Percentiles rank a stretch among this genome's conserved stretches.
These are phyloP conservation scores for Tenthredo scrophulariae DNA, from an alignment of 2,888 invertebrate species.

Conservation along the genomic window DNA sequence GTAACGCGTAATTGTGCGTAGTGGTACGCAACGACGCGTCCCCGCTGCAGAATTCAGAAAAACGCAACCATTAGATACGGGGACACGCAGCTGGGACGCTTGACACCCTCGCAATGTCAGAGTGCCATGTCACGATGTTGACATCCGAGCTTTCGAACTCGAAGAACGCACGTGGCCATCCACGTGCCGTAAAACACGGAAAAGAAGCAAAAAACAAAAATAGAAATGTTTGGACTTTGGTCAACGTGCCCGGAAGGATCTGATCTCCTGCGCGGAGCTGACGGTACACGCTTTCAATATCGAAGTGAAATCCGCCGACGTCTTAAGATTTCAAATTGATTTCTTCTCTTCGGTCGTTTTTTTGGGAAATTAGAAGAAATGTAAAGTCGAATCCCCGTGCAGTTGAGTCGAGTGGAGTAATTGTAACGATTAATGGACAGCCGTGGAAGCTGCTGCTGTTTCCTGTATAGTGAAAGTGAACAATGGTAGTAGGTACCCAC, in stretches of 20 bases:
- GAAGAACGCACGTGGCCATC: conserved; percentile 24
- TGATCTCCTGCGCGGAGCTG: no score
- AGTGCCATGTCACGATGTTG: conserved; percentile 40
- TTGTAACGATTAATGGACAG: not conserved
- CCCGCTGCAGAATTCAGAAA: conserved; percentile 12
- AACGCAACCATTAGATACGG: not conserved
- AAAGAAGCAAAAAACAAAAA: not conserved
- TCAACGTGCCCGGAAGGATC: not conserved
- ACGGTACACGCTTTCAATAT: no score
- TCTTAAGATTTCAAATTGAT: no score
- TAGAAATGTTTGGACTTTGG: not conserved
- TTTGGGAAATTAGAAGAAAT: not conserved
- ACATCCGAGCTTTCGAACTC: conserved; percentile 1
- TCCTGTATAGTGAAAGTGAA: not conserved
- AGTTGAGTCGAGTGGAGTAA: not conserved
- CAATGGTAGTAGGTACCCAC: not conserved
- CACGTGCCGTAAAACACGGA: not conserved
- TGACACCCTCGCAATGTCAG: not conserved
- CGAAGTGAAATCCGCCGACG: no score
- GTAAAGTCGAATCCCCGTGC: not conserved
- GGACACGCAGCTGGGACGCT: conserved; percentile 35
- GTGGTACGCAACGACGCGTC: conserved; percentile 30
- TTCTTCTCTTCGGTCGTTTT: no score
- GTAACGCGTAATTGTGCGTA: conserved; percentile 38
- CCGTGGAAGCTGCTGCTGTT: not conserved